phyloP scores from a whole-genome alignment of 1,140 invertebrate species.

The Rhysida immarginata region DNA sequence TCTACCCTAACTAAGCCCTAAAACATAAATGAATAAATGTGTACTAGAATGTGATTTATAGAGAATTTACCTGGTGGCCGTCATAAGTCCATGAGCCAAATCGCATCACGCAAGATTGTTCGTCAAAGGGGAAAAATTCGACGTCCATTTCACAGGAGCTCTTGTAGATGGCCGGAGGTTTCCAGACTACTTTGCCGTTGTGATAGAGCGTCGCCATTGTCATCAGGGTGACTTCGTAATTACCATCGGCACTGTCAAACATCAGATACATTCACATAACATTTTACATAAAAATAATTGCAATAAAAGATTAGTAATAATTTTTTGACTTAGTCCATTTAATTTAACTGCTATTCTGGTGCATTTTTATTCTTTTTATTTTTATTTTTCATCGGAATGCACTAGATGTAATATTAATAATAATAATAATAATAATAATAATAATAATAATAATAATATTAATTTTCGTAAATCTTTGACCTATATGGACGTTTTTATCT shows the following conservation, averaged over 20 bases:
- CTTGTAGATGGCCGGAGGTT: constrained; percentile 97
- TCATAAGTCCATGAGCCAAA: constrained; percentile 94
- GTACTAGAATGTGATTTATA: too few relatives aligned
- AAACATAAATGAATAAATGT: too few relatives aligned
- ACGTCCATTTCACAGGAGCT: constrained; percentile 86
- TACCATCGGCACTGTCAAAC: constrained; percentile 68
- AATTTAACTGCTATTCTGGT: too few relatives aligned
- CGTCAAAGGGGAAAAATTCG: constrained; percentile 79
- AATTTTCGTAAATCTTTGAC: too few relatives aligned
- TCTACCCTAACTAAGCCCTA: too few relatives aligned
- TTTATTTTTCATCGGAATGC: not conserved
- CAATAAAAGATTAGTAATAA: too few relatives aligned
- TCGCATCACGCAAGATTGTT: constrained; percentile 86
- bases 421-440: not conserved
- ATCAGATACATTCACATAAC: not conserved
- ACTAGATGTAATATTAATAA: not conserved
- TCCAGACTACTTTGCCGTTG: constrained; percentile 85
- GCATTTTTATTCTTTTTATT: too few relatives aligned
- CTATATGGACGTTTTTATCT: too few relatives aligned
- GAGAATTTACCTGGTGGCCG: constrained; percentile 59
- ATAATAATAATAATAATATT: not conserved
- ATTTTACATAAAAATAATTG: not conserved
- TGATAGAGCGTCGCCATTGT: constrained; percentile 85
- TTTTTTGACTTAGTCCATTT: too few relatives aligned
- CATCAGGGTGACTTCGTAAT: constrained; percentile 94